Evolutionary conservation across 2,797 vertebrate species (phyloP).

Genomic region (Hippocampus kuda): DNA sequence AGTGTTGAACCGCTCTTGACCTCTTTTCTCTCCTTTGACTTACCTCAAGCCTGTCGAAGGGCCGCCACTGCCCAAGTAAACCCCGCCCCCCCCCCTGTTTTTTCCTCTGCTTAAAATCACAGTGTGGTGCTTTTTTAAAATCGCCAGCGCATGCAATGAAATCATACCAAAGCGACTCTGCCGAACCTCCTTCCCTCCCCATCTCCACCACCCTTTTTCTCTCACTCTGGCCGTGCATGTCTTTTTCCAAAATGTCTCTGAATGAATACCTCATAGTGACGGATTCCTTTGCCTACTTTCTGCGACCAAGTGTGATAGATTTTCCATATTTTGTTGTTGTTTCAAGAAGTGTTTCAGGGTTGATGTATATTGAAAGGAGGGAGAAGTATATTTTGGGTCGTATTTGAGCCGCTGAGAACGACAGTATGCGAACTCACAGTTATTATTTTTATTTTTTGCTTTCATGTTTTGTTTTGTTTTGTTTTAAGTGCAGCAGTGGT

Average conservation of each 20-base stretch:
- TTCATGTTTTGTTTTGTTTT: no score
- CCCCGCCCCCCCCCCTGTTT: constrained; percentile 30
- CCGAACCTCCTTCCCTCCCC: constrained; percentile 34
- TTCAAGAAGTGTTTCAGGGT: constrained; percentile 71
- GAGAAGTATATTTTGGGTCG: constrained; percentile 75
- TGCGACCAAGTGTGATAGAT: constrained; percentile 89
- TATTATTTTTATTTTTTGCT: not conserved
- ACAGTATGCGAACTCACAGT: not conserved
- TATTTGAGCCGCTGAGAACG: constrained; percentile 62
- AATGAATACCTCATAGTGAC: constrained; percentile 99
- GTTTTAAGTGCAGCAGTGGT: not conserved
- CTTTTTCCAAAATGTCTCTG: constrained; percentile 88
- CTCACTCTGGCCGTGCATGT: constrained; percentile 80
- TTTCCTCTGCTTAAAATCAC: constrained; percentile 56
- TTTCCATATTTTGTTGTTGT: constrained; percentile 75
- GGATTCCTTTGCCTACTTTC: constrained; percentile 88
- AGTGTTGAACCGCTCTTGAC: constrained; percentile 99
- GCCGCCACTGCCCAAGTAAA: constrained; percentile 89
- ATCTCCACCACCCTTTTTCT: constrained; percentile 45
- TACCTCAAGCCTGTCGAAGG: constrained; percentile 99
- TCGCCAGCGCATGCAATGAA: constrained; percentile 95
- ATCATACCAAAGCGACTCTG: constrained; percentile 91
- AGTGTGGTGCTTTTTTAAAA: constrained; percentile 80
- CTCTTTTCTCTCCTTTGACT: constrained; percentile 91
- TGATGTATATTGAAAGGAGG: constrained; percentile 70